Base-by-base conservation (phyloP, 2,797 vertebrate species). In the Fistularia tabacaria region DNA sequence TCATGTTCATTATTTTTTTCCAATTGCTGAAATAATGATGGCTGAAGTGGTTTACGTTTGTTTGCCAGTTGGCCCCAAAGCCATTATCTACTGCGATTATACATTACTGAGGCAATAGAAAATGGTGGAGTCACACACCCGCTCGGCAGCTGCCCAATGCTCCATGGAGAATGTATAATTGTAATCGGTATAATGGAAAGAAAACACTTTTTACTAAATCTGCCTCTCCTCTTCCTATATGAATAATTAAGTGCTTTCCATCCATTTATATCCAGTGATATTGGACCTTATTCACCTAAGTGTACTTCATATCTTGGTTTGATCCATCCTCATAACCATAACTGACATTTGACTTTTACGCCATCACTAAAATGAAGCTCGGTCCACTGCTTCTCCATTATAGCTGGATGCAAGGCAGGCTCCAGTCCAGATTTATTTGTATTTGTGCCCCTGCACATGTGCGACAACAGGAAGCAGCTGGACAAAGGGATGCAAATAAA, bases 401-500 rank as follows among this genome's bases (percentile, higher is more conserved):
- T 12, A 51, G 40, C 13, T 1, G 38, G 62, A 72, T 67, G 65
- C 62, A 47, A 80, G 55, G 69, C 49, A 14, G 52, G 57, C 43
- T 53, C 46, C 38, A 39, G 37, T 55, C 55, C 3, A 58, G 13
- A 39, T 76, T 6, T 66, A 63, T 71, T 50, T 36, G 10, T 58
- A 1, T 56, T 11, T 48, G 10, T 36, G 46, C 53, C 46, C 65
- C 46, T 45, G 42, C 9, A 25, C 36, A 15, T 49, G 39, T 59
- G 51, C 42, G 57, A 63, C 42, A 54, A 54, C 46, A 66, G 53
- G 69, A 25, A 80, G 71, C 65, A 73, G 65, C 63, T 79, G 77
- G 72, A 77, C 77, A 71, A 74, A 64, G 46, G 47, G 59, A 73
- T 51, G 41, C 43, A 67, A 68, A 79, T 81, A 72, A 82, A 84